phyloP scores from a whole-genome alignment of 2,797 vertebrate species.

The Tokudaia muenninki region DNA sequence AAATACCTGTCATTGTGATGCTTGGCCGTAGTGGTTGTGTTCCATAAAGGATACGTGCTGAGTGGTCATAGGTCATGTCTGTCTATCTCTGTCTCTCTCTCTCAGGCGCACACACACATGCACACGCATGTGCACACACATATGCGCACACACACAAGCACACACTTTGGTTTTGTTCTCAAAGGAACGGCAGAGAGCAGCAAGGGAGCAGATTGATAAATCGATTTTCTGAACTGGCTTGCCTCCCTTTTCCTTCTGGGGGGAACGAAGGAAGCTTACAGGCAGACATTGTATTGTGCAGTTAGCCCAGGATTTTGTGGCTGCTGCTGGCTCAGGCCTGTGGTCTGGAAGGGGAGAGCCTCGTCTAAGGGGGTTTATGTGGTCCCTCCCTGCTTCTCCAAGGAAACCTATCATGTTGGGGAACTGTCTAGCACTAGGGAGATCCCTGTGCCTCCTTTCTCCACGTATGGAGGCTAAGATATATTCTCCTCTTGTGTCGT shows the following conservation, averaged over 20 bases:
- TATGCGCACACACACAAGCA: background rate
- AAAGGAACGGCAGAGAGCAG: background rate
- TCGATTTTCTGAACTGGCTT: background rate
- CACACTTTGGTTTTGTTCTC: background rate
- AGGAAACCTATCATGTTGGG: background rate
- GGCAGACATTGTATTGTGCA: constrained; percentile 36
- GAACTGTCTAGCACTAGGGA: background rate
- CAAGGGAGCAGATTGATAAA: background rate
- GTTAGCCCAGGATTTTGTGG: background rate
- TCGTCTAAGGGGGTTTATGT: fast-evolving
- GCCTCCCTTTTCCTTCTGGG: background rate
- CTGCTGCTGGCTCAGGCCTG: background rate
- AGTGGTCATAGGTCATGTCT: background rate
- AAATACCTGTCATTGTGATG: background rate
- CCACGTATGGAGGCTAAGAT: background rate
- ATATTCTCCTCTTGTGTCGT: background rate
- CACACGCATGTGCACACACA: no score
- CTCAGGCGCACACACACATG: no score
- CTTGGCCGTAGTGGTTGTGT: background rate
- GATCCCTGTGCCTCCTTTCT: background rate
- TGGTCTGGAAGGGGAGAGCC: background rate
- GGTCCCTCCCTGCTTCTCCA: background rate
- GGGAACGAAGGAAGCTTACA: background rate
- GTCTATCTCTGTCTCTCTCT: background rate
- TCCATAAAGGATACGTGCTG: no score